Percentiles rank a stretch among this genome's conserved stretches.
Evolutionary conservation across 35 echinoderm and acorn worm species (phyloP).

Genomic region (Diadema setosum): DNA sequence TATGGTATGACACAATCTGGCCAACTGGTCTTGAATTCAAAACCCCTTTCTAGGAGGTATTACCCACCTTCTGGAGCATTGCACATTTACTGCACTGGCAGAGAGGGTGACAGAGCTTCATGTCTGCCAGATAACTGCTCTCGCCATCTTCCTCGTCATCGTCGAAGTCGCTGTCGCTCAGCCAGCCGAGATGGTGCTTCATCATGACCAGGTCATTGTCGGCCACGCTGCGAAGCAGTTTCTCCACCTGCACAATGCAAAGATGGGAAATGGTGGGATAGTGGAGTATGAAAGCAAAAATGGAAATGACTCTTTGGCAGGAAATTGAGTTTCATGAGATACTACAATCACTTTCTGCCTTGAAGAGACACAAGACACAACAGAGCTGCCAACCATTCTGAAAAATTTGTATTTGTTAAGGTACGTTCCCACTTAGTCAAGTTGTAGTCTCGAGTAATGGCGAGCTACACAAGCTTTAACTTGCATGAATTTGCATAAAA

Average conservation of each 20-base stretch:
- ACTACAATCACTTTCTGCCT: not conserved
- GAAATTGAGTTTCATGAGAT: too few species aligned
- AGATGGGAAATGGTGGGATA: not conserved
- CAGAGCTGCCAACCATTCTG: too few species aligned
- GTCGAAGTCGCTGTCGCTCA: slow-evolving; percentile 77
- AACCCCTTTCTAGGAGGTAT: not conserved
- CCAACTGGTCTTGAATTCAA: too few species aligned
- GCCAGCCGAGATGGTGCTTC: slow-evolving; percentile 89
- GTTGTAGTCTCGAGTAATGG: too few species aligned
- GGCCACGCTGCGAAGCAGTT: slow-evolving; percentile 73
- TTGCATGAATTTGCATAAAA: too few species aligned
- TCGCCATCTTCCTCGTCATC: slow-evolving; percentile 71
- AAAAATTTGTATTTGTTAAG: too few species aligned
- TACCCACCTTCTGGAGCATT: slow-evolving; percentile 86
- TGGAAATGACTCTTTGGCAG: too few species aligned
- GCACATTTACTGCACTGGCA: slow-evolving; percentile 96
- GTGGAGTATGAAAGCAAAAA: too few species aligned
- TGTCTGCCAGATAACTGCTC: slow-evolving; percentile 35
- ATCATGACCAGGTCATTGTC: slow-evolving; percentile 91
- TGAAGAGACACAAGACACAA: too few species aligned
- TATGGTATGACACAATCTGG: too few species aligned
- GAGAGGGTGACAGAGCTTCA: slow-evolving; percentile 88
- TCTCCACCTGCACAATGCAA: slow-evolving; percentile 64
- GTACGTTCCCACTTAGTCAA: too few species aligned
- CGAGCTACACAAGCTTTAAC: too few species aligned